A percentile compares a stretch with the other conserved stretches of the same genome.
phyloP scores from a whole-genome alignment of 2,888 invertebrate species.

The Caradrina kadenii region DNA sequence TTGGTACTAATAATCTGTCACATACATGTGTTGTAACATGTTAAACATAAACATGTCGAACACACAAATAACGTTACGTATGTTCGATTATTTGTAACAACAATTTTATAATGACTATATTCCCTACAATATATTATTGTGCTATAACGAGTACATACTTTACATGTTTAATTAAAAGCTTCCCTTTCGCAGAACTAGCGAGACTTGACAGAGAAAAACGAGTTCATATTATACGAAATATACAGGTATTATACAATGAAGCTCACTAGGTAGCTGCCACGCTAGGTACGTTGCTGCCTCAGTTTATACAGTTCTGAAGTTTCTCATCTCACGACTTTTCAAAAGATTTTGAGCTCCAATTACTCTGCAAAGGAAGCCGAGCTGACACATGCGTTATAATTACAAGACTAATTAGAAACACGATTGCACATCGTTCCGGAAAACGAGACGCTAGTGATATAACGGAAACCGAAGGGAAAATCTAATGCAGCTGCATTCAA shows the following conservation, averaged over 20 bases:
- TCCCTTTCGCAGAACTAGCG: conserved; percentile 25
- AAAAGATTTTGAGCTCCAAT: conserved; percentile 55
- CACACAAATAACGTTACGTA: neutral
- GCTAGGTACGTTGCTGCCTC: conserved; percentile 2
- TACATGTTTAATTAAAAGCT: conserved; percentile 50
- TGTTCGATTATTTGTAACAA: conserved; percentile 1
- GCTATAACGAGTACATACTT: conserved; percentile 10
- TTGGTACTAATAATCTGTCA: too few species aligned
- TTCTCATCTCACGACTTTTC: conserved; percentile 37
- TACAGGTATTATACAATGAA: conserved; percentile 17
- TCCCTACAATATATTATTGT: neutral
- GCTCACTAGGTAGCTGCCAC: neutral
- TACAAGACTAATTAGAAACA: conserved; percentile 48
- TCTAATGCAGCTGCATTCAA: conserved; percentile 19
- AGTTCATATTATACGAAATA: conserved; percentile 9
- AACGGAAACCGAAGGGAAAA: conserved; percentile 13
- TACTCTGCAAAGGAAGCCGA: conserved; percentile 41
- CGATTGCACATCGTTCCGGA: conserved; percentile 13
- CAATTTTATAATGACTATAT: neutral
- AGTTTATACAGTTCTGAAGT: conserved; percentile 36
- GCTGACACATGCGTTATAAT: conserved; percentile 54
- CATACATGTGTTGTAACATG: too few species aligned
- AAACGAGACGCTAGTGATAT: conserved; percentile 16
- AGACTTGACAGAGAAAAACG: conserved; percentile 39
- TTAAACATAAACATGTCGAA: neutral